These are phyloP conservation scores for Lithophane leautieri DNA, from an alignment of 2,888 invertebrate species.

Conservation along the genomic window DNA sequence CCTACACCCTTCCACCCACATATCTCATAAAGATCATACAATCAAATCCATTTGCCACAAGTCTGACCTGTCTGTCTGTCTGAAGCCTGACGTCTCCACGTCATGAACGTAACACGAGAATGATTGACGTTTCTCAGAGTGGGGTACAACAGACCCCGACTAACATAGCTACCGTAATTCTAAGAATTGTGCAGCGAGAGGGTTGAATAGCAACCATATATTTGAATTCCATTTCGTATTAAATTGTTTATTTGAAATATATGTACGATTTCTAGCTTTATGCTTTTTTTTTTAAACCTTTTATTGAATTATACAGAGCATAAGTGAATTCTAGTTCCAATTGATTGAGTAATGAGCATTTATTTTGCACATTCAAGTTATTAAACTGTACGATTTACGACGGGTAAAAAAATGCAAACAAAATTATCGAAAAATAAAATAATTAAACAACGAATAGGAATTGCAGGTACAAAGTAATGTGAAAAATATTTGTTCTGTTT, in stretches of 20 bases:
- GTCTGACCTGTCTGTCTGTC: no score
- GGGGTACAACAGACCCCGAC: constrained; percentile 54
- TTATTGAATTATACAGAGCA: not conserved
- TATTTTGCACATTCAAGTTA: not conserved
- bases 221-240: constrained; percentile 6
- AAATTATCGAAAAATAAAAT: not conserved
- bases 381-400: not conserved
- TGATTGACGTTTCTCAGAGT: constrained; percentile 59
- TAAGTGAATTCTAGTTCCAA: not conserved
- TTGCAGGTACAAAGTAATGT: not conserved
- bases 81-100: constrained; percentile 52
- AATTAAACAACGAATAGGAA: not conserved
- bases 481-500: not conserved
- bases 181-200: constrained; percentile 43
- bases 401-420: not conserved
- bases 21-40: constrained; percentile 48
- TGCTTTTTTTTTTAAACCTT: not conserved
- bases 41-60: constrained; percentile 43
- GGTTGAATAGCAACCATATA: constrained; percentile 44
- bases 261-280: not conserved
- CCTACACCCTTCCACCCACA: no score
- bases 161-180: constrained; percentile 43
- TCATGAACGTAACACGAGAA: constrained; percentile 47
- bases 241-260: constrained; percentile 17
- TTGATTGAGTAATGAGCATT: not conserved